Evolutionary conservation across 2,113 vertebrate species (phyloP), one percentile per base, ranked within the genome.

Genomic region (Clarias magur): DNA sequence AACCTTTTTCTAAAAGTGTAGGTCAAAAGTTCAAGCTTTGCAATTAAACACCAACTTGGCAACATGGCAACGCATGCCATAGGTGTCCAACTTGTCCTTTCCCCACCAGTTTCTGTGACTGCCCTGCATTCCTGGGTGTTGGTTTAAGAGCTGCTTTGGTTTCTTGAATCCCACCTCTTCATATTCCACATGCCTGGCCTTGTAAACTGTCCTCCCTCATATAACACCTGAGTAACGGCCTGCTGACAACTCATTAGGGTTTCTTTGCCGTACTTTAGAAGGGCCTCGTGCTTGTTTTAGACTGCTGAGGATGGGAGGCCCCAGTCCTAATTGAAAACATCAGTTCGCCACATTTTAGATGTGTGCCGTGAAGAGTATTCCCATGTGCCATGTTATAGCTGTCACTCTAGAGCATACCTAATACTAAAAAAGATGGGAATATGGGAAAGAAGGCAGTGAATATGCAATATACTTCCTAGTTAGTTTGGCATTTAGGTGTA

Each of bases 321-420:
- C 92, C 93, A 93, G 94, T 94, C 62, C 81, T 83, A 83, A 83
- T 90, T 93, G 94, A 94, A 95, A 83, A 67, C 81, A 83, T 67
- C 81, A 67, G 81, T 67, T 82, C 53, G 16, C 42, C 54, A 54
- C 81, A 67, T 83, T 7, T 96, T 96, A 96, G 94, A 93, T 92
- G 94, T 88, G 85, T 91, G 82, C 93, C 89, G 91, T 96, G 95
- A 96, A 96, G 93, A 82, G 90, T 93, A 93, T 93, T 94, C 94
- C 95, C 93, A 70, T 83, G 93, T 92, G 94, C 90, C 91, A 89
- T 91, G 90, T 94, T 93, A 94, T 68, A 59, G 82, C 75, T 93
- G 92, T 94, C 93, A 87, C 93, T 42, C 85, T 17, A 53, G 70
- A 19, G 59, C 82, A 84, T 81, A 73, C 21, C 60, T 84, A 76